phyloP scores from a whole-genome alignment of 2,888 invertebrate genomes.

The Hipparchia semele region DNA sequence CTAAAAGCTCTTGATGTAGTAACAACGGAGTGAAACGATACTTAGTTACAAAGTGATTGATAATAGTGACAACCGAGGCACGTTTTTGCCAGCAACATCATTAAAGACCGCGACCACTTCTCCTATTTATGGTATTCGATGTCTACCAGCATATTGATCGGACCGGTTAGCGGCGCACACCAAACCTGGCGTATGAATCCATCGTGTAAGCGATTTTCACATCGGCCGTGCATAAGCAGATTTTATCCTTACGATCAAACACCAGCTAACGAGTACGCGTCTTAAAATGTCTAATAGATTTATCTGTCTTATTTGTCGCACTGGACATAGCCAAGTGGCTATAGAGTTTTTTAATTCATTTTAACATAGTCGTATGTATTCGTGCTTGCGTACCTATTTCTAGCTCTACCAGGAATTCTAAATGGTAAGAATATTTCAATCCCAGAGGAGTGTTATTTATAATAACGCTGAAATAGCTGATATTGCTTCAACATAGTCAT shows the following conservation, averaged over 20 bases:
- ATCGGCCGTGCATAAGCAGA: conserved; percentile 47
- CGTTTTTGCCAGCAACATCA: conserved; percentile 65
- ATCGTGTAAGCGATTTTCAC: conserved; percentile 61
- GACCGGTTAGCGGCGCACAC: conserved; percentile 54
- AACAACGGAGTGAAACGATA: conserved; percentile 55
- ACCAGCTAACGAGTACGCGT: conserved; percentile 54
- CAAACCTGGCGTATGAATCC: conserved; percentile 52
- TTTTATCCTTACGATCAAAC: conserved; percentile 53
- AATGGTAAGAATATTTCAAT: background rate
- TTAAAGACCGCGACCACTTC: conserved; percentile 64
- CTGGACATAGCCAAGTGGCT: conserved; percentile 6
- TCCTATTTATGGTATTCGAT: conserved; percentile 74
- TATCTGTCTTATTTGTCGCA: conserved; percentile 12
- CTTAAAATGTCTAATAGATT: conserved; percentile 14
- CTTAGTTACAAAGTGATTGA: conserved; percentile 62
- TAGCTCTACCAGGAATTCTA: background rate
- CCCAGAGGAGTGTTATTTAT: background rate
- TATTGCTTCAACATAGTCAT: no score
- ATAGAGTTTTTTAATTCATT: background rate
- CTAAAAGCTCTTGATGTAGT: conserved; percentile 13
- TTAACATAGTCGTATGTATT: background rate
- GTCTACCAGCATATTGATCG: conserved; percentile 72
- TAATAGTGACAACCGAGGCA: conserved; percentile 61
- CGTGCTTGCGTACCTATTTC: background rate
- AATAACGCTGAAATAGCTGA: background rate